Evolutionary conservation across 2,113 vertebrate species (phyloP), one percentile per base, ranked within the genome.

Genomic region (Apteryx mantelli): DNA sequence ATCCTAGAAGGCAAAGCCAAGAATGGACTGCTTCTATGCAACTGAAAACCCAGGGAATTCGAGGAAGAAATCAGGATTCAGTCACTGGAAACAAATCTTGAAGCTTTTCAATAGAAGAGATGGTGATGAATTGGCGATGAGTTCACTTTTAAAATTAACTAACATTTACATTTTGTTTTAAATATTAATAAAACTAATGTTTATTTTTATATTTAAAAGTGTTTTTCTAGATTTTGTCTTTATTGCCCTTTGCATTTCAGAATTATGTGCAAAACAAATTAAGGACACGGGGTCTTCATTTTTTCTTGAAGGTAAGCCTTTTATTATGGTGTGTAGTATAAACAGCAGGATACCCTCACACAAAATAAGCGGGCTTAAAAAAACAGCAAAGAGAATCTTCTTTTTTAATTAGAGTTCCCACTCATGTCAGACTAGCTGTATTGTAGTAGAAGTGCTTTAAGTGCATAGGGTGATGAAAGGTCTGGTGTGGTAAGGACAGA

Each of bases 11-110:
- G 14, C 34, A 40, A 70, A 4, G 11, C 10, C 25, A 46, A 15
- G 8, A 9, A 21, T 14, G 60, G 5, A 73, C 15, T 36, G 48
- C 20, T 28, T 40, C 61, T 76, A 3, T 18, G 10, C 55, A 53
- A 11, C 8, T 3, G 4, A 19, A 9, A 75, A 68, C 13, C 14
- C 0, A 1, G 22, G 15, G 22, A 14, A 34, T 60, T 48, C 42
- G 34, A 12, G 34, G 68, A 48, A 74, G 12, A 66, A 70, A 73
- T 86, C 0, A 0, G 9, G 10, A 15, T 6, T 21, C 26, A 13
- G 40, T 34, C 34, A 22, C 16, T 32, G 55, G 14, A 96, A 88
- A 68, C 22, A 24, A 82, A 15, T 30, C 42, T 9, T 64, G 3
- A 82, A 64, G 1, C 66, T 75, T 77, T 24, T 28, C 82, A 48